phyloP scores from a whole-genome alignment of 2,888 invertebrate genomes.

The Heteromurus nitidus region DNA sequence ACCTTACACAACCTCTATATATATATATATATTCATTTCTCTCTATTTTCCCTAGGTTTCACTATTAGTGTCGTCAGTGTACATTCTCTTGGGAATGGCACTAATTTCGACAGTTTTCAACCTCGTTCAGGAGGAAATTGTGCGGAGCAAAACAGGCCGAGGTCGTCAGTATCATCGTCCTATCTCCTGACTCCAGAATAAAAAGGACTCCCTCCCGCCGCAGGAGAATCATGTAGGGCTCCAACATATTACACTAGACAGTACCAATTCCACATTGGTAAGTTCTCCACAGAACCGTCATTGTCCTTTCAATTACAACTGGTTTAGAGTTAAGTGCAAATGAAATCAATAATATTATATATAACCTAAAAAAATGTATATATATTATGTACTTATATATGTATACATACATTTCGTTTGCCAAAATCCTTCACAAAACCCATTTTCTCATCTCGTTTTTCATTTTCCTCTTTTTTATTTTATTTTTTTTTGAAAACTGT shows the following conservation, averaged over 20 bases:
- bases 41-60: constrained; percentile 79
- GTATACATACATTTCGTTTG: too few relatives aligned
- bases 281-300: constrained; percentile 25
- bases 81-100: constrained; percentile 89
- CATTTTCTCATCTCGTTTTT: neutral
- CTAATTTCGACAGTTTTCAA: constrained; percentile 92
- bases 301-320: too few relatives aligned
- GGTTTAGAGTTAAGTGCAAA: too few relatives aligned
- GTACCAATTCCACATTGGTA: constrained; percentile 72
- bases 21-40: too few relatives aligned
- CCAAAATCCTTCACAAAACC: too few relatives aligned
- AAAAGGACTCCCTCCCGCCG: constrained; percentile 61
- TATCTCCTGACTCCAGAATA: constrained; percentile 73
- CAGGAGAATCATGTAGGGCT: constrained; percentile 72
- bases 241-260: constrained; percentile 73
- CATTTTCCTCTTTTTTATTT: constrained; percentile 7
- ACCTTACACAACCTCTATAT: too few relatives aligned
- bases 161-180: constrained; percentile 73
- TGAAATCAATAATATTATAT: too few relatives aligned
- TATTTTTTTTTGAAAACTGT: neutral
- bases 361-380: too few relatives aligned
- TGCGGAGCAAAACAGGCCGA: constrained; percentile 74
- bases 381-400: too few relatives aligned
- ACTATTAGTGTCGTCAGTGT: constrained; percentile 86
- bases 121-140: constrained; percentile 86